Conservation (phyloP, 2,888 invertebrate genomes). For the Pediacus dermestoides region DNA sequence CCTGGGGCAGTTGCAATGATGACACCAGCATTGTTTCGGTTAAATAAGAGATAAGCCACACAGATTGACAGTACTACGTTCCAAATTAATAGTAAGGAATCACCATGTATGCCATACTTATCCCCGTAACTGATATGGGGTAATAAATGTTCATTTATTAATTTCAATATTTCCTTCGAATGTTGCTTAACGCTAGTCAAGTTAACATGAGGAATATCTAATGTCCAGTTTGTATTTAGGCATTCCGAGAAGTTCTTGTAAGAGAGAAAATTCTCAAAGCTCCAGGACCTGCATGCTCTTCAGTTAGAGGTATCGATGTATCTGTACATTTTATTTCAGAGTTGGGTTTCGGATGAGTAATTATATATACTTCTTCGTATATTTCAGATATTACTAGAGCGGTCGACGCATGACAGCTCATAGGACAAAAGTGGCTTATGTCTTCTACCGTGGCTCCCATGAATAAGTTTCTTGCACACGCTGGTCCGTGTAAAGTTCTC, state of each 20-base stretch:
- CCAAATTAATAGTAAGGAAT: no score
- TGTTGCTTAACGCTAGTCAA: no score
- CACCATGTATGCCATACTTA: no score
- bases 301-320: not conserved
- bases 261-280: constrained; percentile 3
- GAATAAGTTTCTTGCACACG: constrained; percentile 19
- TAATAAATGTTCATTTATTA: no score
- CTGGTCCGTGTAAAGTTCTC: constrained; percentile 14
- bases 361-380: constrained; percentile 14
- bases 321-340: constrained; percentile 13
- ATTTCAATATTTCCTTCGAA: no score
- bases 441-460: constrained; percentile 21
- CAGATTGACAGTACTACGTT: no score
- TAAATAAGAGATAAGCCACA: no score
- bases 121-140: no score
- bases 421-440: constrained; percentile 18
- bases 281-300: constrained; percentile 4
- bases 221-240: constrained; percentile 15
- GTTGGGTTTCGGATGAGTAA: constrained; percentile 16
- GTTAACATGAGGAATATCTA: no score
- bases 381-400: constrained; percentile 19
- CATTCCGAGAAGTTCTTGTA: constrained; percentile 13
- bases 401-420: constrained; percentile 19
- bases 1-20: no score
- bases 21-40: no score